A percentile compares a stretch with the other conserved stretches of the same genome.
Evolutionary conservation across 2,113 vertebrate species (phyloP).

Genomic region (Callionymus lyra): DNA sequence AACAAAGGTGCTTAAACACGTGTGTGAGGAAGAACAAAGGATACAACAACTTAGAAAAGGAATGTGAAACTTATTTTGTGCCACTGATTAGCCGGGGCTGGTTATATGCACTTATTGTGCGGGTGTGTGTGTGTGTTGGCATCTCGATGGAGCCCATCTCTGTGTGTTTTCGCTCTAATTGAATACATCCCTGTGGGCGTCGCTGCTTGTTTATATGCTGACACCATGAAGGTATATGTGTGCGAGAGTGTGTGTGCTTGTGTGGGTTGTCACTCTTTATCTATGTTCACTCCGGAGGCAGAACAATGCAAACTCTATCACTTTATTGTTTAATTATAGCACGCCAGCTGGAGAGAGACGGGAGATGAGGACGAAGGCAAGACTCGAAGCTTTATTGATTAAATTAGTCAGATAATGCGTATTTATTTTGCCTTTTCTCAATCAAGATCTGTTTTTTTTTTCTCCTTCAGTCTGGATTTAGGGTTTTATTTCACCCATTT

Average conservation of each 20-base stretch:
- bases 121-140: conserved; percentile 11
- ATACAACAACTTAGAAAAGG: neutral
- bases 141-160: conserved; percentile 49
- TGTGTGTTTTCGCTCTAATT: conserved; percentile 49
- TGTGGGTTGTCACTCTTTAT: conserved; percentile 1
- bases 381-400: conserved; percentile 43
- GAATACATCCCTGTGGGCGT: conserved; percentile 50
- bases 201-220: conserved; percentile 44
- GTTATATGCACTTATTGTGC: neutral
- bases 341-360: conserved; percentile 30
- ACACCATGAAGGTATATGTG: conserved; percentile 41
- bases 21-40: neutral
- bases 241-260: conserved; percentile 9
- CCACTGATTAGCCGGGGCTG: no score
- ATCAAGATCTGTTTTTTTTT: no score
- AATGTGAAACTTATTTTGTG: no score
- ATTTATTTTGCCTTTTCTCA: conserved; percentile 34
- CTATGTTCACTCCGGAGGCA: conserved; percentile 8
- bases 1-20: conserved; percentile 17
- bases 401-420: conserved; percentile 40
- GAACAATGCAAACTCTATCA: conserved; percentile 13
- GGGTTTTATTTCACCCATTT: no score
- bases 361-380: conserved; percentile 26
- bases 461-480: no score
- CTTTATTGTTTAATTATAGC: conserved; percentile 53